These are phyloP conservation scores for Drosophila formosana DNA, from an alignment of 2,888 invertebrate genomes.

Conservation along the genomic window DNA sequence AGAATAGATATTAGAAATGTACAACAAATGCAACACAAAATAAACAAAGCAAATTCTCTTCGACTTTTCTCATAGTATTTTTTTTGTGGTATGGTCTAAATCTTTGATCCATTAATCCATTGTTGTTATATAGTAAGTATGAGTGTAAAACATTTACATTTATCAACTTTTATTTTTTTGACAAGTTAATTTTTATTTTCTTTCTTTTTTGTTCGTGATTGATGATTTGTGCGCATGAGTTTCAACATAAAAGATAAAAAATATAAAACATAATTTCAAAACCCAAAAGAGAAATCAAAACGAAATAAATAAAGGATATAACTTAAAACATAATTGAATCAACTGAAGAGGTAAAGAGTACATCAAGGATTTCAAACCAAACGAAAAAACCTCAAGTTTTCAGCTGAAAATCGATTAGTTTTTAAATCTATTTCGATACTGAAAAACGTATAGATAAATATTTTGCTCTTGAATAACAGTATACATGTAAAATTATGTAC, in stretches of 20 bases:
- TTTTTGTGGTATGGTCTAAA: constrained; percentile 29
- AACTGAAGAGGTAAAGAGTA: constrained; percentile 39
- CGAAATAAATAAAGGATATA: constrained; percentile 29
- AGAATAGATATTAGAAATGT: constrained; percentile 60
- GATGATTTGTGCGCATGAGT: constrained; percentile 83
- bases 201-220: constrained; percentile 37
- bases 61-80: constrained; percentile 27
- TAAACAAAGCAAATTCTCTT: constrained; percentile 72
- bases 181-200: constrained; percentile 26
- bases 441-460: constrained; percentile 32
- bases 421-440: constrained; percentile 81
- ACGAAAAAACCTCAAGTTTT: constrained; percentile 68
- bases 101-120: constrained; percentile 65
- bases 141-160: constrained; percentile 49
- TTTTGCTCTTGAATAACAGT: constrained; percentile 14
- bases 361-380: constrained; percentile 40
- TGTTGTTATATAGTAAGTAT: constrained; percentile 47
- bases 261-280: constrained; percentile 47
- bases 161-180: constrained; percentile 32
- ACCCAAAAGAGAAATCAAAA: constrained; percentile 37
- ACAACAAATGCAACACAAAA: constrained; percentile 80
- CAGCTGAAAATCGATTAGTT: constrained; percentile 84
- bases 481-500: constrained; percentile 17
- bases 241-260: constrained; percentile 51
- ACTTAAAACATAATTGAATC: constrained; percentile 34